Conservation (phyloP, 2,113 vertebrate genomes). For the Phrynosoma blainvillii region DNA sequence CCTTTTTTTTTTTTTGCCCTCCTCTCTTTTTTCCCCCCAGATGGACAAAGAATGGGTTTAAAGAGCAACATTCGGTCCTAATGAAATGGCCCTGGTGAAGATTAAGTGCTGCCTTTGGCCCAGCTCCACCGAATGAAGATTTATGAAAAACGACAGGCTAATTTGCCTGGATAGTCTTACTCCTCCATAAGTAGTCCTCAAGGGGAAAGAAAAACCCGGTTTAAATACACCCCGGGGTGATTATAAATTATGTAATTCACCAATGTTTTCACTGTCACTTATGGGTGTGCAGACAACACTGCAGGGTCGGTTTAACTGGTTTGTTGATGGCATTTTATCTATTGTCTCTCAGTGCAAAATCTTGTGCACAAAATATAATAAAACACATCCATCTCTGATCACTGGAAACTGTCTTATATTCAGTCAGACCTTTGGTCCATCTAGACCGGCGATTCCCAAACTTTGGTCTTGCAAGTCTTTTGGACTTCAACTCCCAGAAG, state of each 20-base stretch:
- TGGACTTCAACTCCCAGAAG: too few species aligned
- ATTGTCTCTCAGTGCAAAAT: too few species aligned
- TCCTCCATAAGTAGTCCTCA: slow-evolving; percentile 53
- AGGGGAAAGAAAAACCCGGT: slow-evolving; percentile 38
- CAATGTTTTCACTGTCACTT: neutral
- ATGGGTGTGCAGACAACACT: too few species aligned
- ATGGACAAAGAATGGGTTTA: slow-evolving; percentile 51
- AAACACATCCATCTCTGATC: too few species aligned
- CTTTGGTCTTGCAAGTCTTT: too few species aligned
- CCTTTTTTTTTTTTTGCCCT: slow-evolving; percentile 33
- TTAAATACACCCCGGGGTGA: slow-evolving; percentile 41
- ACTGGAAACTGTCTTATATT: too few species aligned
- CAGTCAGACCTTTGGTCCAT: too few species aligned
- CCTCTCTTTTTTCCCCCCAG: slow-evolving; percentile 4
- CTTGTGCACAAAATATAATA: too few species aligned
- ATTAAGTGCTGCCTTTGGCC: slow-evolving; percentile 52
- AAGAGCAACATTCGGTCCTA: slow-evolving; percentile 57
- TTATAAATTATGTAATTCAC: slow-evolving; percentile 49
- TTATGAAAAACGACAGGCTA: slow-evolving; percentile 66
- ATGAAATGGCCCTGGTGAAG: slow-evolving; percentile 58
- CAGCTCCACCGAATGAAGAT: slow-evolving; percentile 42
- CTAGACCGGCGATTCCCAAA: too few species aligned
- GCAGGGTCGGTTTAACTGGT: too few species aligned
- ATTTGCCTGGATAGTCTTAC: slow-evolving; percentile 51
- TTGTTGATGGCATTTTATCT: too few species aligned